A percentile compares a stretch with the other conserved stretches of the same genome.
phyloP scores from a whole-genome alignment of 2,113 vertebrate species.

The Rhinogobius similis region DNA sequence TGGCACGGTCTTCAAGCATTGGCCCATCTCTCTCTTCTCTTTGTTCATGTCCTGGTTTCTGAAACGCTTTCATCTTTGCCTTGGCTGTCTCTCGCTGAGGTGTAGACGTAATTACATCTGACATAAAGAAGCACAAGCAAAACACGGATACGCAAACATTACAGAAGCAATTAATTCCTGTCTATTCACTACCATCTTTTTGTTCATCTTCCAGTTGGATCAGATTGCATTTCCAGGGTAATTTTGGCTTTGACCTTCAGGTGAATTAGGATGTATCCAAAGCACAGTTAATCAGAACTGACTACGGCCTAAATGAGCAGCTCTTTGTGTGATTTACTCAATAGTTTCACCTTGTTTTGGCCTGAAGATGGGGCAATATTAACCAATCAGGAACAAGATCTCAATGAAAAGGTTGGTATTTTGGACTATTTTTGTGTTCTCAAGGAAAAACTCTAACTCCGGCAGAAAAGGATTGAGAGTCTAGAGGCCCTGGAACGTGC shows the following conservation, averaged over 20 bases:
- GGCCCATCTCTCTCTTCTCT: slow-evolving; percentile 59
- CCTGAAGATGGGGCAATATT: not conserved
- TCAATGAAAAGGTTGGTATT: not conserved
- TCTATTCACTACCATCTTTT: slow-evolving; percentile 46
- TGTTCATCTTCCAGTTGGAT: slow-evolving; percentile 39
- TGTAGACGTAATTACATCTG: slow-evolving; percentile 56
- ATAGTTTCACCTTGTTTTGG: slow-evolving; percentile 34
- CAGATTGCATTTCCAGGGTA: slow-evolving; percentile 33
- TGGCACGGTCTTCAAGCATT: slow-evolving; percentile 62
- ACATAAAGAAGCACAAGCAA: slow-evolving; percentile 58
- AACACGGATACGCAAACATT: slow-evolving; percentile 58
- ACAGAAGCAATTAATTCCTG: slow-evolving; percentile 57
- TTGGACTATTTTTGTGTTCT: not conserved
- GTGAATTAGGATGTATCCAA: not conserved
- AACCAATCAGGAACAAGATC: not conserved
- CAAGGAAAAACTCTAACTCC: not conserved
- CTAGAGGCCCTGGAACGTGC: too few relatives aligned
- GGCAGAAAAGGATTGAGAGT: not conserved
- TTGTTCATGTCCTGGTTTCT: slow-evolving; percentile 70
- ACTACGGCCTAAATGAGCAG: slow-evolving; percentile 30
- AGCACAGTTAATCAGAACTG: slow-evolving; percentile 26
- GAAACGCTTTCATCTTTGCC: slow-evolving; percentile 61
- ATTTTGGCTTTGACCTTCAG: slow-evolving; percentile 21
- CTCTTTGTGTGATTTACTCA: slow-evolving; percentile 35
- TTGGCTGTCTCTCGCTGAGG: slow-evolving; percentile 51